These are phyloP conservation scores for Bellardia pandia DNA, from an alignment of 2,888 invertebrate genomes.

Conservation along the genomic window DNA sequence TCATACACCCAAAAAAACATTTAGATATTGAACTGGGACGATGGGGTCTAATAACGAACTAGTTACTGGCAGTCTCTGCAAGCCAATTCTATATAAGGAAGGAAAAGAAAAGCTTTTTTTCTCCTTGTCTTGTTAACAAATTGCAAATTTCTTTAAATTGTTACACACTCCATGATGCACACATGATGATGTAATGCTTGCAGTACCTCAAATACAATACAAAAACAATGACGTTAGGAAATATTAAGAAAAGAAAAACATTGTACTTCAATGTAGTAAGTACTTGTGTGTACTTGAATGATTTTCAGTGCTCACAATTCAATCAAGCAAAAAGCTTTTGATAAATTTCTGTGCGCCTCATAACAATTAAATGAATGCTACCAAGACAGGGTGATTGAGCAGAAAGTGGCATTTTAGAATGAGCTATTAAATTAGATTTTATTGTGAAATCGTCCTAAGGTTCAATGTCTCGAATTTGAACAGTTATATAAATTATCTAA, in stretches of 20 bases:
- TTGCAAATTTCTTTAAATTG: not conserved
- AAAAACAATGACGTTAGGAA: not conserved
- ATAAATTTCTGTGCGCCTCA: conserved; percentile 44
- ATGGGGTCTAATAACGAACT: too few species aligned
- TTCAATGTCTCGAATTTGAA: too few species aligned
- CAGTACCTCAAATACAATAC: not conserved
- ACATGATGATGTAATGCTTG: not conserved
- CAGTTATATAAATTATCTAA: too few species aligned
- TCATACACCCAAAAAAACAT: too few species aligned
- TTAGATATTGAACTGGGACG: too few species aligned
- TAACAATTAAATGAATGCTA: not conserved
- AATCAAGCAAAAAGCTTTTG: conserved; percentile 68
- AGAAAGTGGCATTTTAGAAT: not conserved
- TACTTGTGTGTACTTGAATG: not conserved
- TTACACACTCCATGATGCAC: not conserved
- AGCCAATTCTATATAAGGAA: too few species aligned
- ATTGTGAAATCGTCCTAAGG: too few species aligned
- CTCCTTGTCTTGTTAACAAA: too few species aligned
- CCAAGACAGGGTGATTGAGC: not conserved
- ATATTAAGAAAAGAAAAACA: not conserved
- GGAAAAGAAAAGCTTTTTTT: too few species aligned
- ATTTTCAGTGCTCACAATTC: conserved; percentile 35
- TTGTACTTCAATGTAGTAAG: not conserved
- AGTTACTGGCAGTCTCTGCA: too few species aligned
- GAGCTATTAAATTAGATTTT: not conserved